Evolutionary conservation across 2,888 invertebrate genomes (phyloP).

Genomic region (Panopea generosa): DNA sequence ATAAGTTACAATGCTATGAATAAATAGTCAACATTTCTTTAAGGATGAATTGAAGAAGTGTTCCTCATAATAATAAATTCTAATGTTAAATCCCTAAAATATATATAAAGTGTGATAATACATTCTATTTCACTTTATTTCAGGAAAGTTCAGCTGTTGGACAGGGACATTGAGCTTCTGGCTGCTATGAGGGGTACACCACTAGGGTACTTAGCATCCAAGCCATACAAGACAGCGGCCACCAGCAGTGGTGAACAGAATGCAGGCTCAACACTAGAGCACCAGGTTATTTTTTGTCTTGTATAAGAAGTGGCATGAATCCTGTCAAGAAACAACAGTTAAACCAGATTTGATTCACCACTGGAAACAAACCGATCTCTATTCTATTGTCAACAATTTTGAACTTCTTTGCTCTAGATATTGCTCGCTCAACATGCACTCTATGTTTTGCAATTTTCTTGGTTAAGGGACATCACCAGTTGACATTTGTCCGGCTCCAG

Average conservation of each 20-base stretch:
- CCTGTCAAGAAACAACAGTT: slow-evolving; percentile 32
- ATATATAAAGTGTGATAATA: background rate
- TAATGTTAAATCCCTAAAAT: too few species aligned
- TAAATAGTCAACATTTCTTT: background rate
- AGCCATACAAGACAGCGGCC: background rate
- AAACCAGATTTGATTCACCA: slow-evolving; percentile 43
- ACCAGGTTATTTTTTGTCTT: slow-evolving; percentile 27
- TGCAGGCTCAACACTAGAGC: background rate
- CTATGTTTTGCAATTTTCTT: slow-evolving; percentile 39
- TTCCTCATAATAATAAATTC: too few species aligned
- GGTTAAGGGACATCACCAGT: slow-evolving; percentile 27
- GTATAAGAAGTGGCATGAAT: slow-evolving; percentile 33
- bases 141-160: slow-evolving; percentile 6
- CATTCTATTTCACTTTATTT: background rate
- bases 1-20: background rate
- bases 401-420: slow-evolving; percentile 32
- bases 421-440: slow-evolving; percentile 47
- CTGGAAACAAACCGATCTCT: slow-evolving; percentile 13
- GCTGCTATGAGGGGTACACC: background rate
- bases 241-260: slow-evolving; percentile 11
- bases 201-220: slow-evolving; percentile 4
- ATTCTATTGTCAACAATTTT: slow-evolving; percentile 38
- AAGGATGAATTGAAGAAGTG: too few species aligned
- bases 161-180: slow-evolving; percentile 11
- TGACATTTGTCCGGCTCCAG: slow-evolving; percentile 26